A percentile compares a stretch with the other conserved stretches of the same genome.
Evolutionary conservation across 2,113 vertebrate species (phyloP).

Genomic region (Tupaia chinensis): DNA sequence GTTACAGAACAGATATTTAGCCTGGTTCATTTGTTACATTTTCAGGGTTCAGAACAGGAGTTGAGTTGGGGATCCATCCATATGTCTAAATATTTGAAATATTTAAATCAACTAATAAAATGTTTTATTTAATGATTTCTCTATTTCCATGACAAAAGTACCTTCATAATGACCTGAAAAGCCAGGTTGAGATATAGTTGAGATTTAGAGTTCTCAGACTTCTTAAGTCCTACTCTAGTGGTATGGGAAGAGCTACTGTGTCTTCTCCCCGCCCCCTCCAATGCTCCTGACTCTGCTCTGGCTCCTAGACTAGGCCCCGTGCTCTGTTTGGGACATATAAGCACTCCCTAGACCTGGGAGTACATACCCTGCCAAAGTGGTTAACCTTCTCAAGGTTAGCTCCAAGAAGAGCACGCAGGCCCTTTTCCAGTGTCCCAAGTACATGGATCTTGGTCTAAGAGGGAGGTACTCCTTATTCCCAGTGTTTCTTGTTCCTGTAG

Average conservation of each 20-base stretch:
- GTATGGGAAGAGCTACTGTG: background rate
- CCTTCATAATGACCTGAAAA: background rate
- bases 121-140: background rate
- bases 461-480: background rate
- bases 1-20: background rate
- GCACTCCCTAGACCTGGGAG: background rate
- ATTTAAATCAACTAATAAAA: background rate
- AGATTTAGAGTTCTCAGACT: constrained; percentile 13
- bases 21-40: background rate
- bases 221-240: background rate
- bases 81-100: constrained; percentile 37
- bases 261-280: too few relatives aligned
- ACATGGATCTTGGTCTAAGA: background rate
- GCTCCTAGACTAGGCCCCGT: background rate
- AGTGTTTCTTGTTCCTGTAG: background rate
- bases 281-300: background rate
- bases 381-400: background rate
- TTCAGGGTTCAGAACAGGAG: background rate
- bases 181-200: background rate
- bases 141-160: background rate
- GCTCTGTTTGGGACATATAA: background rate
- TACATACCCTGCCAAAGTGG: background rate
- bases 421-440: background rate
- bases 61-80: background rate
- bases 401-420: background rate